These are phyloP conservation scores for Exephanes ischioxanthus DNA, from an alignment of 2,888 invertebrate species.

Conservation along the genomic window DNA sequence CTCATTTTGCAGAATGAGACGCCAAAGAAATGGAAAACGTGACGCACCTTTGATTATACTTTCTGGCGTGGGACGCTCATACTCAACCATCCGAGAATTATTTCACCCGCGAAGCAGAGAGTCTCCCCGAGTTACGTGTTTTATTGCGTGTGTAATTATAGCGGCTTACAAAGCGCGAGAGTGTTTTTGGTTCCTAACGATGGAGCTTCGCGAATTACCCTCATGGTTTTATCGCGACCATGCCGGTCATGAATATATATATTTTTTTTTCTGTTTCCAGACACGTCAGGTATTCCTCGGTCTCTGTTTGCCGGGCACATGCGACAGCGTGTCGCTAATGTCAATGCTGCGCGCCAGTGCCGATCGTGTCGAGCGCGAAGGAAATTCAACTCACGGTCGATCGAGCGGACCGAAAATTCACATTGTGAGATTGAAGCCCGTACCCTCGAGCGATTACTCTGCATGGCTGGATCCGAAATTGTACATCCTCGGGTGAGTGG, in stretches of 20 bases:
- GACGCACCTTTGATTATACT: neutral
- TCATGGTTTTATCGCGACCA: conserved; percentile 4
- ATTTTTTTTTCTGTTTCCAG: conserved; percentile 84
- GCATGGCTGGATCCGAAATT: conserved; percentile 90
- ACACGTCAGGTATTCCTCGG: conserved; percentile 90
- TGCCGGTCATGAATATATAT: neutral
- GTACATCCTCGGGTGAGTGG: conserved; percentile 89
- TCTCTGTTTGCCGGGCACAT: conserved; percentile 91
- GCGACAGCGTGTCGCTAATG: conserved; percentile 84
- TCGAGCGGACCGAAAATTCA: conserved; percentile 86
- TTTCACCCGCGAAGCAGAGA: conserved; percentile 2
- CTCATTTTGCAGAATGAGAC: neutral
- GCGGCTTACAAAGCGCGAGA: conserved; percentile 57
- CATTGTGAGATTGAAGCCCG: conserved; percentile 89
- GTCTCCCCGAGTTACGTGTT: conserved; percentile 51
- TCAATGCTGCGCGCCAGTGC: conserved; percentile 83
- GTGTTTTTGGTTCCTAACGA: conserved; percentile 45
- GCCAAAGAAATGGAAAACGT: conserved; percentile 10
- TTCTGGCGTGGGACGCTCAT: conserved; percentile 12
- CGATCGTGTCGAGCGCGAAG: conserved; percentile 82
- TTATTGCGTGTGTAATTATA: conserved; percentile 60
- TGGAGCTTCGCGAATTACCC: conserved; percentile 15
- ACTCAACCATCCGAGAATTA: conserved; percentile 18
- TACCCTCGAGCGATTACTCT: conserved; percentile 89
- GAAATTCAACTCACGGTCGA: conserved; percentile 85